Conservation (phyloP, 2,113 vertebrate genomes). For the Crocuta crocuta region DNA sequence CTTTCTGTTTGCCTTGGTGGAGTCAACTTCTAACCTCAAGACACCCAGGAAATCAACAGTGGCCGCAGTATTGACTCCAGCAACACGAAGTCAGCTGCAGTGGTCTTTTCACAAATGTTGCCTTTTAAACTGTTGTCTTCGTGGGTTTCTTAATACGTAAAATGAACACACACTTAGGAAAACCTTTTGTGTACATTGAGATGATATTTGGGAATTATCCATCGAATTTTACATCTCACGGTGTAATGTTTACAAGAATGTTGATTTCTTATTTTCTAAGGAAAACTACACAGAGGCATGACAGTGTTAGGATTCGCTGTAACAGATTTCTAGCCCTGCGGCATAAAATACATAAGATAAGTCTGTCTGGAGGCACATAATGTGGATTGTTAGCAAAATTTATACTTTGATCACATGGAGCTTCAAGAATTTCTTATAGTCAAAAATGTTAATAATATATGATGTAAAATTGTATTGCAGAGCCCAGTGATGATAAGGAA, state of each 20-base stretch:
- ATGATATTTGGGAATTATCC: conserved; percentile 66
- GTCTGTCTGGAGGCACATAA: conserved; percentile 36
- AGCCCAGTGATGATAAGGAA: conserved; percentile 45
- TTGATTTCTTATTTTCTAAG: conserved; percentile 70
- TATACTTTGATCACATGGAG: conserved; percentile 62
- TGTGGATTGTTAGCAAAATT: conserved; percentile 33
- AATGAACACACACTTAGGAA: conserved; percentile 65
- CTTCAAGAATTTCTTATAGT: conserved; percentile 50
- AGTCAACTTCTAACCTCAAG: conserved; percentile 86
- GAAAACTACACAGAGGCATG: conserved; percentile 55
- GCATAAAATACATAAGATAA: conserved; percentile 40
- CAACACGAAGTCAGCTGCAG: conserved; percentile 79
- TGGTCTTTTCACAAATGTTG: conserved; percentile 84
- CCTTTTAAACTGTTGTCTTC: conserved; percentile 79
- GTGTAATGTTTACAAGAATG: conserved; percentile 73
- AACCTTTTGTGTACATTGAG: conserved; percentile 60
- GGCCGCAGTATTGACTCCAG: conserved; percentile 80
- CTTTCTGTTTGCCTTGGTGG: conserved; percentile 81
- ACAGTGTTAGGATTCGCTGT: conserved; percentile 70
- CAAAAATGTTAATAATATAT: conserved; percentile 71
- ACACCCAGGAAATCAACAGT: conserved; percentile 72
- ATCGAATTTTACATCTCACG: conserved; percentile 52
- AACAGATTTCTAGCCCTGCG: conserved; percentile 65
- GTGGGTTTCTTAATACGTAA: conserved; percentile 69
- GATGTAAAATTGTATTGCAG: conserved; percentile 58